phyloP scores from a whole-genome alignment of 2,113 vertebrate species.

The Colinus virginianus region DNA sequence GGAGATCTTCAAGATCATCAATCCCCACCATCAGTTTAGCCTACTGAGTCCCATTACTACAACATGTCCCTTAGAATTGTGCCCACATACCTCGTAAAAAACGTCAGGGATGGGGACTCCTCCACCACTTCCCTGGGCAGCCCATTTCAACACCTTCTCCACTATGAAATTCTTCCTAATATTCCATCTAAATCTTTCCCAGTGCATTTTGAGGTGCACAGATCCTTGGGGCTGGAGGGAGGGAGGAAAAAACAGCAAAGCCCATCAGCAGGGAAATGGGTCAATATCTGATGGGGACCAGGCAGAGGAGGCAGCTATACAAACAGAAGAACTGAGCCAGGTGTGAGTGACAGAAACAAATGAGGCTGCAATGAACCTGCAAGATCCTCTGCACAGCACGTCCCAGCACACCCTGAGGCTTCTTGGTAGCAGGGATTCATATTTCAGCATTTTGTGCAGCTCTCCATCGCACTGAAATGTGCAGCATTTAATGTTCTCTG shows the following conservation, averaged over 20 bases:
- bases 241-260: not conserved
- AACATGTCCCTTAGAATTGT: not conserved
- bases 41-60: not conserved
- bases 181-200: not conserved
- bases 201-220: not conserved
- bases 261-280: not conserved
- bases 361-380: accelerated
- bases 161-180: not conserved
- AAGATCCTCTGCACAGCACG: not conserved
- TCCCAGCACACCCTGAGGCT: not conserved
- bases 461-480: not conserved
- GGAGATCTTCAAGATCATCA: not conserved
- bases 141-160: not conserved
- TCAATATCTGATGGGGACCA: not conserved
- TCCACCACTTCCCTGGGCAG: not conserved
- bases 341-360: not conserved
- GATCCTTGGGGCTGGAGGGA: no score
- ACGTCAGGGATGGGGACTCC: not conserved
- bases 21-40: not conserved
- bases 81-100: not conserved
- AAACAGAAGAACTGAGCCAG: not conserved
- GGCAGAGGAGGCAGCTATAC: not conserved
- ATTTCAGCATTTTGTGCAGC: not conserved
- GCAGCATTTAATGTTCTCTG: not conserved
- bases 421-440: not conserved